Evolutionary conservation across 1,140 invertebrate species (phyloP).

Genomic region (Drosophila parvula): DNA sequence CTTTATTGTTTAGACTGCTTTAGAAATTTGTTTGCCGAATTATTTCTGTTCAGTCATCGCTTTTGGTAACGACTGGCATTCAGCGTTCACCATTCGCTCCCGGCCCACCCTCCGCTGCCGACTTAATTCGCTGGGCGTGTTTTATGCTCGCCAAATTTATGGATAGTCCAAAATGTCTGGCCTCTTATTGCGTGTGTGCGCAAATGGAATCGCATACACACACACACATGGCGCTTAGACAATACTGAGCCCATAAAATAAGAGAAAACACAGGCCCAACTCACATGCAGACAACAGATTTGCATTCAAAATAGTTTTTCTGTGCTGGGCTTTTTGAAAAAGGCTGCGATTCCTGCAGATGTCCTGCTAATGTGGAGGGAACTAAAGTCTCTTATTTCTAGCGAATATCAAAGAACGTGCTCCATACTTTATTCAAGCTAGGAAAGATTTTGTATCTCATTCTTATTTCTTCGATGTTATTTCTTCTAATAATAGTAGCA

Average conservation of each 20-base stretch:
- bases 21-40: constrained; percentile 80
- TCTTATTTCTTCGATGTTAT: no score
- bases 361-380: background rate
- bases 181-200: constrained; percentile 44
- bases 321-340: constrained; percentile 13
- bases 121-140: constrained; percentile 69
- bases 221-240: constrained; percentile 13
- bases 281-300: constrained; percentile 56
- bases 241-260: constrained; percentile 48
- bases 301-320: constrained; percentile 53
- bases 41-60: constrained; percentile 75
- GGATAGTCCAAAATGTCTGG: constrained; percentile 47
- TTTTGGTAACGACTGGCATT: constrained; percentile 33
- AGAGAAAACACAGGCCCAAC: constrained; percentile 40
- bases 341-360: constrained; percentile 16
- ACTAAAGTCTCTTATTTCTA: background rate
- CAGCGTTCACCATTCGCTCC: constrained; percentile 5
- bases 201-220: constrained; percentile 17
- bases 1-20: constrained; percentile 79
- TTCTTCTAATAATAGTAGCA: no score
- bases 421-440: background rate
- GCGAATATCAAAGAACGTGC: background rate
- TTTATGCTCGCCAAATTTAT: constrained; percentile 64
- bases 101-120: constrained; percentile 9
- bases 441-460: background rate